Evolutionary conservation across 1,140 invertebrate species (phyloP).

Genomic region (Saccostrea echinata): DNA sequence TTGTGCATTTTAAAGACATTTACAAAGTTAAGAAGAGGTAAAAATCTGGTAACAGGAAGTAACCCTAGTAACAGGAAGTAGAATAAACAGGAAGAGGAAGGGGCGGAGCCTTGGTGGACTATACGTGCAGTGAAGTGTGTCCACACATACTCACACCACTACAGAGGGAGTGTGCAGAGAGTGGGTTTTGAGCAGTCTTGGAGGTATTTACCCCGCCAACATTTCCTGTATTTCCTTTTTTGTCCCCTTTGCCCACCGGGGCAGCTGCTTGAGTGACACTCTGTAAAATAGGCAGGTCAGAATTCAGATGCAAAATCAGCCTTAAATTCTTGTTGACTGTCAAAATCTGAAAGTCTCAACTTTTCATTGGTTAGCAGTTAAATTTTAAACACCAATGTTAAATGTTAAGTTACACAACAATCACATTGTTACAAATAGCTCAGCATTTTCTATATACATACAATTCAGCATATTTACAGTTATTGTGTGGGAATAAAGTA

Average conservation of each 20-base stretch:
- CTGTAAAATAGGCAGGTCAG: slow-evolving; percentile 59
- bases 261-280: slow-evolving; percentile 63
- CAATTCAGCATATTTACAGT: too few relatives aligned
- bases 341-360: not conserved
- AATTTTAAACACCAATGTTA: not conserved
- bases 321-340: not conserved
- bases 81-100: not conserved
- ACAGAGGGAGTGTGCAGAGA: slow-evolving; percentile 61
- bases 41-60: not conserved
- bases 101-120: slow-evolving; percentile 40
- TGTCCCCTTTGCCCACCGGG: slow-evolving; percentile 68
- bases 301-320: not conserved
- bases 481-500: not conserved
- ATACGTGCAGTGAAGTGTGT: slow-evolving; percentile 52
- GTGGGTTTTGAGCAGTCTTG: slow-evolving; percentile 66
- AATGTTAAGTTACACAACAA: not conserved
- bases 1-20: not conserved
- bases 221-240: slow-evolving; percentile 67
- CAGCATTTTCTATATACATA: not conserved
- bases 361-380: not conserved
- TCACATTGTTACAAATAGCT: not conserved
- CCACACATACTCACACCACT: slow-evolving; percentile 68
- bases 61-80: not conserved
- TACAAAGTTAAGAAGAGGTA: not conserved
- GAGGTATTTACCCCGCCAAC: slow-evolving; percentile 72